Evolutionary conservation across 2,888 invertebrate genomes (phyloP).

Genomic region (Philopedon plagiatum): DNA sequence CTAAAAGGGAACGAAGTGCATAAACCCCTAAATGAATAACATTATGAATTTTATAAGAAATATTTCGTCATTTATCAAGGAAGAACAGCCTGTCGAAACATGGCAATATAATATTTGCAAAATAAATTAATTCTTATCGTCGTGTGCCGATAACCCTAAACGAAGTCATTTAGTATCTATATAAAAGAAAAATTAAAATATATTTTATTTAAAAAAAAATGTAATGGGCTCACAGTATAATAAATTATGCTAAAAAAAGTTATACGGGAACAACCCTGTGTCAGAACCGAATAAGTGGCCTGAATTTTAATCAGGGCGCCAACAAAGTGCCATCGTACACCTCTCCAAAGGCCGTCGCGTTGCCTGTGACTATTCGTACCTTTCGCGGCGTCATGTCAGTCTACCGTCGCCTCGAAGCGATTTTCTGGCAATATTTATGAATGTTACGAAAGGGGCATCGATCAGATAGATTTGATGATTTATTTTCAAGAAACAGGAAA

Average conservation of each 20-base stretch:
- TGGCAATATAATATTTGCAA: too few relatives aligned
- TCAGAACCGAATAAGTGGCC: conserved; percentile 17
- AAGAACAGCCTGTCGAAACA: too few relatives aligned
- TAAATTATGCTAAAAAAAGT: not conserved
- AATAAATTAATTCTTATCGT: too few relatives aligned
- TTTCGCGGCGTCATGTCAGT: conserved; percentile 34
- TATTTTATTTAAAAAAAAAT: too few relatives aligned
- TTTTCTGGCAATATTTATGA: conserved; percentile 4
- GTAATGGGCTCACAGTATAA: too few relatives aligned
- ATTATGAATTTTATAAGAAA: too few relatives aligned
- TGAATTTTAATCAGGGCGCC: conserved; percentile 28
- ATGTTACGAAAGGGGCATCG: conserved; percentile 10
- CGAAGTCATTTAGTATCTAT: too few relatives aligned
- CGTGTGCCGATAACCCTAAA: too few relatives aligned
- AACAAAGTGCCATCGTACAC: conserved; percentile 13
- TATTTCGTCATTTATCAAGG: too few relatives aligned
- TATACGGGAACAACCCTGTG: not conserved
- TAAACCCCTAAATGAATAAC: too few relatives aligned
- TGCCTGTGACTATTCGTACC: conserved; percentile 41
- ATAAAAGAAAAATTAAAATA: too few relatives aligned
- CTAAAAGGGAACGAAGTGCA: too few relatives aligned
- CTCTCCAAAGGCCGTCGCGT: conserved; percentile 8
- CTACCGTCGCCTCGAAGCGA: conserved; percentile 12
- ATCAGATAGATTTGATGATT: not conserved
- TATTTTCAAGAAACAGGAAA: conserved; percentile 55